These are phyloP conservation scores for Dolichotis patagonum DNA, from an alignment of 2,113 vertebrate genomes.

Conservation along the genomic window DNA sequence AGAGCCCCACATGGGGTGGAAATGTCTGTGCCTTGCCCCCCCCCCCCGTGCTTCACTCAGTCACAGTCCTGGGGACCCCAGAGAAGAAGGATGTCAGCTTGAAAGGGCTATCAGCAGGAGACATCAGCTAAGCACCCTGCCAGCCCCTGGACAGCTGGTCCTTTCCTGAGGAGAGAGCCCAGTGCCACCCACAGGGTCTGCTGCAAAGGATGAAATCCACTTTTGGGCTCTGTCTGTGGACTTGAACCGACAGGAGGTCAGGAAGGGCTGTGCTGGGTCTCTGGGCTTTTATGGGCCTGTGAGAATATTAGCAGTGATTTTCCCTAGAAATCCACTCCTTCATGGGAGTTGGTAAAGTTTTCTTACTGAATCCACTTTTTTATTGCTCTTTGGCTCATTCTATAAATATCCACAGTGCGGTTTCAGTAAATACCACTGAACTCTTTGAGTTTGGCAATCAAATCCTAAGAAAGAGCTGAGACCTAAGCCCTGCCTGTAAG, in stretches of 20 bases:
- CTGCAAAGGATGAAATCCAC: neutral
- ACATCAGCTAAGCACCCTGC: neutral
- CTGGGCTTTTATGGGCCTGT: neutral
- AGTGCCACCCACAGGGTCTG: neutral
- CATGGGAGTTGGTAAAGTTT: neutral
- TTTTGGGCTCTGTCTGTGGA: neutral
- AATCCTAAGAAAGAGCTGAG: neutral
- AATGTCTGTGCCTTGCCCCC: neutral
- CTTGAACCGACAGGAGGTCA: neutral
- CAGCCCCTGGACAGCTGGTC: neutral
- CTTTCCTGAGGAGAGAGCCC: neutral
- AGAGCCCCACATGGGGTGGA: neutral
- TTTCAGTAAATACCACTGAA: neutral
- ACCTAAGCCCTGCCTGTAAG: neutral
- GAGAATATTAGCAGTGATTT: neutral
- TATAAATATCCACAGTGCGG: neutral
- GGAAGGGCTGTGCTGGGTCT: neutral
- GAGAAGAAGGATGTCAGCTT: neutral
- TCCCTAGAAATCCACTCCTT: neutral
- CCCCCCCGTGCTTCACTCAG: accelerated
- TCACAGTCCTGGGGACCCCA: neutral
- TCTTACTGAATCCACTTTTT: neutral
- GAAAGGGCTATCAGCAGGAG: neutral
- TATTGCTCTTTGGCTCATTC: neutral
- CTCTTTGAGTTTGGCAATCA: neutral